phyloP scores from a whole-genome alignment of 2,797 vertebrate species.

The Sandelia bainsii region DNA sequence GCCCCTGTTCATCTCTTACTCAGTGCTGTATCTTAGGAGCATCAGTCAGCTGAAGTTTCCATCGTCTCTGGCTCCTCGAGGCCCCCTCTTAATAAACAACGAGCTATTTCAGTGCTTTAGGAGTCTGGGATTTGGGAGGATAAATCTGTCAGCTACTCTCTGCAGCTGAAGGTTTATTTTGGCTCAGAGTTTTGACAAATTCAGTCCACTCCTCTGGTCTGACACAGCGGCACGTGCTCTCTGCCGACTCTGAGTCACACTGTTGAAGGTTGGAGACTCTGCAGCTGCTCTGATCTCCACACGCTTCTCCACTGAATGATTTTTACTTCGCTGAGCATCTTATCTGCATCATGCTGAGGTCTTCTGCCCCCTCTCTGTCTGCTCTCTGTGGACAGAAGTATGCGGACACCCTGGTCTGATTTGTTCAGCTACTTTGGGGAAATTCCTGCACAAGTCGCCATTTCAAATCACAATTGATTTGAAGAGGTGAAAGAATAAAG shows the following conservation, averaged over 20 bases:
- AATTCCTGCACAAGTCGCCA: no score
- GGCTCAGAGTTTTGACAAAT: neutral
- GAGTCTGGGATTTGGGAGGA: slow-evolving; percentile 20
- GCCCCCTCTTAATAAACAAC: slow-evolving; percentile 12
- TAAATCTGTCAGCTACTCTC: slow-evolving; percentile 22
- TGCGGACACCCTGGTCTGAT: no score
- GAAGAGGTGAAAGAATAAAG: no score
- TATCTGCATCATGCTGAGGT: no score
- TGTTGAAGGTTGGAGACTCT: no score
- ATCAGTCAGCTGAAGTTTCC: slow-evolving; percentile 25
- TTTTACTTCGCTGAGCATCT: no score
- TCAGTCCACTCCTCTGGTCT: neutral
- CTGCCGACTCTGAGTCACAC: neutral
- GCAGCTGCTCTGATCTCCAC: no score
- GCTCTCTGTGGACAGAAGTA: no score
- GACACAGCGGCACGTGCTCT: neutral
- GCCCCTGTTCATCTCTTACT: neutral
- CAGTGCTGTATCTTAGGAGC: neutral
- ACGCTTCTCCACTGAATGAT: no score
- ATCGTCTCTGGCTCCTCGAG: slow-evolving; percentile 23
- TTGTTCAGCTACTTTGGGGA: no score
- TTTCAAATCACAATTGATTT: no score
- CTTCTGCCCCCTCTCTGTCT: no score
- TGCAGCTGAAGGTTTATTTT: slow-evolving; percentile 22
- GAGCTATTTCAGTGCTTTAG: slow-evolving; percentile 37